Base-by-base conservation (phyloP, 2,888 invertebrate genomes). In the Galeruca laticollis region DNA sequence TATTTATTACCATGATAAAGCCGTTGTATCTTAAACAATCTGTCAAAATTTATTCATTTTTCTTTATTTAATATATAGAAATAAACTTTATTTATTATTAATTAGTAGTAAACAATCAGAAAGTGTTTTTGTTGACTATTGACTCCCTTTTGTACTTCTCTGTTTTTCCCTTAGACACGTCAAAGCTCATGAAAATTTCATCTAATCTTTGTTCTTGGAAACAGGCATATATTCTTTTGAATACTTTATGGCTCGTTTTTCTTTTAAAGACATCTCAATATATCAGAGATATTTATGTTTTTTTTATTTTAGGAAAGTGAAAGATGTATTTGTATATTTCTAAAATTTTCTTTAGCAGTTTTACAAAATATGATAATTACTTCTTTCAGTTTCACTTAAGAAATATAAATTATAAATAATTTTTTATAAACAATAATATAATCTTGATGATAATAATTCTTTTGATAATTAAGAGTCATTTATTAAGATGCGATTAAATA, bases 401-500 rank as follows among this genome's bases (percentile, higher is more conserved):
- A n/a, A n/a, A n/a, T n/a, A n/a, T n/a, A n/a, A n/a, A n/a, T n/a
- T n/a, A n/a, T n/a, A n/a, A n/a, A n/a, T n/a, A n/a, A n/a, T n/a
- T n/a, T n/a, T n/a, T n/a, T n/a, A n/a, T n/a, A n/a, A n/a, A n/a
- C n/a, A n/a, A n/a, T n/a, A n/a, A n/a, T n/a, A n/a, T n/a, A n/a
- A n/a, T n/a, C n/a, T n/a, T n/a, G n/a, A n/a, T n/a, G 9, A 49
- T 2, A 49, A 49, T 18, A 49, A 49, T 18, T 18, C 18, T 1
- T 5, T 6, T n/a, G 20, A 6, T 52, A 13, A 21, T 20, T 52
- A 9, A 20, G n/a, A 64, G 64, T 57, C 64, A 57, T 64, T 56
- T 43, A 64, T 64, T 73, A 71, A 78, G 81, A 79, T 74, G 82
- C 82, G 84, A 84, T 84, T 83, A 83, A 84, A 83, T 83, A 84